Base-by-base conservation (phyloP, 2,113 vertebrate genomes). In the Sylvia atricapilla region DNA sequence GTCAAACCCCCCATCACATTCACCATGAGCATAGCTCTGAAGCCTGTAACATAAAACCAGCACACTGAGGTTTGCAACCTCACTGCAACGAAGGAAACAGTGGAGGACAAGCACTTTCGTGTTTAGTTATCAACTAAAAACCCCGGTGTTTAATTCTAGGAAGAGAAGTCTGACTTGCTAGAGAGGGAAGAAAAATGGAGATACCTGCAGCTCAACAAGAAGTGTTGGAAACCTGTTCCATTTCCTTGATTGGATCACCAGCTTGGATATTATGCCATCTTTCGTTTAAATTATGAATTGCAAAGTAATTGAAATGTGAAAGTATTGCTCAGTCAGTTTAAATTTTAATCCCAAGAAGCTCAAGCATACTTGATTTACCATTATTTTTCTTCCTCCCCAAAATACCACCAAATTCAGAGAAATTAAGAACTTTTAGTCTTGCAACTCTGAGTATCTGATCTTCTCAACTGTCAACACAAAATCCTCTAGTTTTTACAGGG, bases 191-290 rank as follows among this genome's bases (percentile, higher is more conserved):
- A 27, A 75, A 87, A 56, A 33, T 25, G 28, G 79, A 83, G 75
- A n/a, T 24, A 69, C 64, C 15, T 24, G 35, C 7, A 82, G 63
- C 43, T 89, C n/a, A 52, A 75, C 55, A 58, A 73, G 41, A 53
- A 85, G n/a, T 2, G 10, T 33, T 15, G 78, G 67, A 85, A 94
- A 76, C 35, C 44, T 50, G 49, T 39, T 22, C 59, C 47, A 41
- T 44, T 20, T 17, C 37, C 68, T 76, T 75, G 72, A 87, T 3
- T 82, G 73, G 46, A 79, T 74, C 80, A 94, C 47, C 72, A 89
- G 87, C 74, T 97, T 95, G 96, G 82, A 37, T 80, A 76, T 93
- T 75, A 69, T 94, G 97, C 97, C 97, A 97, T 89, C 97, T 98
- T 70, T 97, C 47, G 97, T 95, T 94, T 93, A 93, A 90, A 93